These are phyloP conservation scores for Lithobates pipiens DNA, from an alignment of 2,797 vertebrate species.

Conservation along the genomic window DNA sequence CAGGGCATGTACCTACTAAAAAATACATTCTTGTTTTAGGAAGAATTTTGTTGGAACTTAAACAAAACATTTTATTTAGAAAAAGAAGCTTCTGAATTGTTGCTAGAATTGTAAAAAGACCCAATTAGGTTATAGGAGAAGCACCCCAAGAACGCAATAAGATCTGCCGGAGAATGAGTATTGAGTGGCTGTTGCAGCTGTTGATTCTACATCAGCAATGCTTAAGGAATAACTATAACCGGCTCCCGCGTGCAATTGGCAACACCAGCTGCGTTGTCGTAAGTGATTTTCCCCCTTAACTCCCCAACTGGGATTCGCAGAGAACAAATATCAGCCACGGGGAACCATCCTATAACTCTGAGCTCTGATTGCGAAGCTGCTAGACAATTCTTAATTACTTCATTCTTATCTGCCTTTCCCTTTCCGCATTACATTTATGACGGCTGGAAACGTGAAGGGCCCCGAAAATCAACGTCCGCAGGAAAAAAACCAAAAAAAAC, in stretches of 20 bases:
- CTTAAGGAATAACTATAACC: conserved; percentile 47
- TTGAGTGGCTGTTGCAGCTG: conserved; percentile 46
- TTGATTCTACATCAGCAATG: conserved; percentile 44
- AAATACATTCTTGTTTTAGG: too few relatives aligned
- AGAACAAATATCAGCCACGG: conserved; percentile 47
- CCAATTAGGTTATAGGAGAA: conserved; percentile 23
- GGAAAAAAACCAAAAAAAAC: neutral
- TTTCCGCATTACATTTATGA: conserved; percentile 5
- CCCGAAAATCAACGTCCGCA: neutral
- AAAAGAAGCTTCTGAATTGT: conserved; percentile 9
- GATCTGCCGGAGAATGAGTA: conserved; percentile 18
- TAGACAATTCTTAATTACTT: conserved; percentile 59
- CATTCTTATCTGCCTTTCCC: conserved; percentile 26
- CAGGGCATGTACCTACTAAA: too few relatives aligned
- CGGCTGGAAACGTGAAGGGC: conserved; percentile 3
- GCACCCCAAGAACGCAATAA: neutral
- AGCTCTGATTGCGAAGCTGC: conserved; percentile 45
- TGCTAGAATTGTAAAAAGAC: conserved; percentile 26
- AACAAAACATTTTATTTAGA: conserved; percentile 6
- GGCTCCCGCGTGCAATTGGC: conserved; percentile 32
- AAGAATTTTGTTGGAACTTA: conserved; percentile 22
- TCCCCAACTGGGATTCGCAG: conserved; percentile 52
- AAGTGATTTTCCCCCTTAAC: conserved; percentile 56
- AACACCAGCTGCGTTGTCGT: conserved; percentile 43
- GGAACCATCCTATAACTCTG: conserved; percentile 49